These are phyloP conservation scores for Microctenopoma stevenorrisi DNA, from an alignment of 2,797 vertebrate species.

Conservation along the genomic window DNA sequence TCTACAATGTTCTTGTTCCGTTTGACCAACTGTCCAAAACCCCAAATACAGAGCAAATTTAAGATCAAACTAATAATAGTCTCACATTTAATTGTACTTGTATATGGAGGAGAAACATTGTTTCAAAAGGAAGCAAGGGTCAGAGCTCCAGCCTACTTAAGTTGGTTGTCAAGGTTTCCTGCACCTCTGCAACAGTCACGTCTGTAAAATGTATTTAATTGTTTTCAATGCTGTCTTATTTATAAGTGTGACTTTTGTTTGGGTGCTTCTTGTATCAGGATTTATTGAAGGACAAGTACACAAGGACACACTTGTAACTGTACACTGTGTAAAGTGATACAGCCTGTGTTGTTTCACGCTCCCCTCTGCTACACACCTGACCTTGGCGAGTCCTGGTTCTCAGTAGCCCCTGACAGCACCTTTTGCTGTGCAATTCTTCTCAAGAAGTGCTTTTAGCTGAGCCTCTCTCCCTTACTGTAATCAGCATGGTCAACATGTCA, in stretches of 20 bases:
- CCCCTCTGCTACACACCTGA: constrained; percentile 29
- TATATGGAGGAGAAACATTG: too few species aligned
- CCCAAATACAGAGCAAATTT: too few species aligned
- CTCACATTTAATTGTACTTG: too few species aligned
- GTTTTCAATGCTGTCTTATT: neutral
- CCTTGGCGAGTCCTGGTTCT: constrained; percentile 39
- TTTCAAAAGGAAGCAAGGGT: too few species aligned
- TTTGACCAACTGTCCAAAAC: too few species aligned
- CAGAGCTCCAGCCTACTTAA: too few species aligned
- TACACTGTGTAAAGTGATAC: constrained; percentile 51
- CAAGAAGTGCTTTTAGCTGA: constrained; percentile 4
- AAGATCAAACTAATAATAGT: too few species aligned
- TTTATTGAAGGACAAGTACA: neutral
- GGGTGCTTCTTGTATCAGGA: constrained; percentile 11
- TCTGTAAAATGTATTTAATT: neutral
- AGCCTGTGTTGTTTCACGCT: constrained; percentile 9
- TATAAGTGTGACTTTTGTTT: constrained; percentile 7
- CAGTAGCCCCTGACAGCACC: constrained; percentile 1
- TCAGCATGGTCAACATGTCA: neutral
- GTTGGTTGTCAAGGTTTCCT: neutral
- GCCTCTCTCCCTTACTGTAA: neutral
- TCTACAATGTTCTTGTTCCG: too few species aligned
- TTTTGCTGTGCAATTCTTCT: constrained; percentile 16
- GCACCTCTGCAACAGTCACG: neutral
- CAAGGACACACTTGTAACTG: constrained; percentile 58